A percentile compares a stretch with the other conserved stretches of the same genome.
Conservation (phyloP, 2,797 vertebrate species). For the Eulemur mongoz region DNA sequence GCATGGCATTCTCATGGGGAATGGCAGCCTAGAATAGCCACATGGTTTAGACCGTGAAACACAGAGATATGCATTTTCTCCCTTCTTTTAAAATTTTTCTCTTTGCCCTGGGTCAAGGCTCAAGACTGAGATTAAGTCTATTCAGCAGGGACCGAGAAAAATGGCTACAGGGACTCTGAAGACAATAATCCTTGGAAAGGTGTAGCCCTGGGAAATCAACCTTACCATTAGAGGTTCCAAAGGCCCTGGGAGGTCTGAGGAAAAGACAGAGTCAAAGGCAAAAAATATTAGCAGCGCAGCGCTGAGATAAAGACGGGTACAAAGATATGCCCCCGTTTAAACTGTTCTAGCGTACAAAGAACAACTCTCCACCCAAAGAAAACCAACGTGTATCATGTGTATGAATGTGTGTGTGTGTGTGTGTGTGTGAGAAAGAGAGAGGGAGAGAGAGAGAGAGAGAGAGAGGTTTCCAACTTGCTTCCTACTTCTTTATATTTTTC, state of each 20-base stretch:
- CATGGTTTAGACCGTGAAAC: background rate
- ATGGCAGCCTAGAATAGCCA: slow-evolving; percentile 32
- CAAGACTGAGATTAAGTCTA: slow-evolving; percentile 40
- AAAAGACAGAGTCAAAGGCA: background rate
- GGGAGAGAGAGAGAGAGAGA: background rate
- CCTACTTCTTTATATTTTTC: background rate
- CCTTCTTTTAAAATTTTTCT: background rate
- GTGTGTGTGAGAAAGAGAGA: background rate
- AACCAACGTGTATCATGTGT: background rate
- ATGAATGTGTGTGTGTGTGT: background rate
- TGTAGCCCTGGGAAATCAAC: background rate
- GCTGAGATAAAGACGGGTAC: background rate
- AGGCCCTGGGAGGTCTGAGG: background rate
- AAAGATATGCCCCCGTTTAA: background rate
- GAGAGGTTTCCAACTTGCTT: background rate
- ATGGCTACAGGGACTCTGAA: background rate
- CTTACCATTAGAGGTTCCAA: background rate
- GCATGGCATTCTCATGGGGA: slow-evolving; percentile 58
- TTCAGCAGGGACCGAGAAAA: background rate
- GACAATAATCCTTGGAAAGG: slow-evolving; percentile 14
- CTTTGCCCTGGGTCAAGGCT: slow-evolving; percentile 33
- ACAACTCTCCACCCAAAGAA: background rate
- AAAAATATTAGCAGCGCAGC: background rate
- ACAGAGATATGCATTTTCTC: background rate
- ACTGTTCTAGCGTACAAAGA: background rate